Evolutionary conservation across 2,113 vertebrate species (phyloP).

Genomic region (Psittacara wagleri): DNA sequence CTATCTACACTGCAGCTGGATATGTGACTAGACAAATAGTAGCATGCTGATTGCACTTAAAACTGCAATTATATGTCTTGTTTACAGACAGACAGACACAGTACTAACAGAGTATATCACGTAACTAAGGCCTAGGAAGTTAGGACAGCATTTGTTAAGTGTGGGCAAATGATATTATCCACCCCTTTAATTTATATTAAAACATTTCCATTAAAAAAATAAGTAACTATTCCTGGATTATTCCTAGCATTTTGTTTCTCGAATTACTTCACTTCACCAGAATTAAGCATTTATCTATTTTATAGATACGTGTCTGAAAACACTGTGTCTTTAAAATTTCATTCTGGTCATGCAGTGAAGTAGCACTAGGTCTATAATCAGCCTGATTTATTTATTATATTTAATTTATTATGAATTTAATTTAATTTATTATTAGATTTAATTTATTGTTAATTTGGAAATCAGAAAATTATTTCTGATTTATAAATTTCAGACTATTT

Average conservation of each 20-base stretch:
- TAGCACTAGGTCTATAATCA: neutral
- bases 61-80: neutral
- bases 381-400: neutral
- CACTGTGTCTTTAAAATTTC: neutral
- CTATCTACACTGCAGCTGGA: no score
- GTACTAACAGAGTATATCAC: neutral
- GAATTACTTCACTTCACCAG: neutral
- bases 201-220: neutral
- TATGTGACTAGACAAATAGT: accelerated
- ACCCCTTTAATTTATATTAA: neutral
- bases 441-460: neutral
- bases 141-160: neutral
- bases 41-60: neutral
- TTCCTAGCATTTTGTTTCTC: neutral
- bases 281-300: neutral
- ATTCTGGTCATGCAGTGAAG: neutral
- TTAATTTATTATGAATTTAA: neutral
- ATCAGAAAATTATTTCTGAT: neutral
- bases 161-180: neutral
- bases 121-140: neutral
- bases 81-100: neutral
- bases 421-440: neutral
- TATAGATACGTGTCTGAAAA: neutral
- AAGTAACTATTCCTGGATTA: neutral
- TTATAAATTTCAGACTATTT: neutral